Evolutionary conservation across 2,888 invertebrate species (phyloP).

Genomic region (Sminthurinus aureus): DNA sequence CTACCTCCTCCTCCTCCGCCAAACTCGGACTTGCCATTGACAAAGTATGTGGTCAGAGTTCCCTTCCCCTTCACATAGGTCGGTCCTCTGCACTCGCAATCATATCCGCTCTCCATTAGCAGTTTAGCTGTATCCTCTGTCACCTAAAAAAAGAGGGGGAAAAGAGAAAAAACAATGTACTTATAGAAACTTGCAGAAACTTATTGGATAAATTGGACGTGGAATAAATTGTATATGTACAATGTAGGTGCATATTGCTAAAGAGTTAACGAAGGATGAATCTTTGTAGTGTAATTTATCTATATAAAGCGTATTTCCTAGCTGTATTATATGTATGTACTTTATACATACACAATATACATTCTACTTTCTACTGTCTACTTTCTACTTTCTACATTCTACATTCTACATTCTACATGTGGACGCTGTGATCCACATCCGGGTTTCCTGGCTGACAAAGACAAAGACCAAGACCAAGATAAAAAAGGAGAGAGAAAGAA

Average conservation of each 20-base stretch:
- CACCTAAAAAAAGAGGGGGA: slow-evolving; percentile 66
- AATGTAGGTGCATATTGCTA: too few relatives aligned
- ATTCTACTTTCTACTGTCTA: too few relatives aligned
- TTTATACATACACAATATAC: too few relatives aligned
- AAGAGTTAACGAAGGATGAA: too few relatives aligned
- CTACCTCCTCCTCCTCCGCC: neutral
- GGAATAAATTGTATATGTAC: too few relatives aligned
- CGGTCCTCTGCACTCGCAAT: slow-evolving; percentile 88
- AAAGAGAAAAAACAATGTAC: neutral
- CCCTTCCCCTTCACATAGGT: slow-evolving; percentile 96
- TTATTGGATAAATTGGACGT: too few relatives aligned
- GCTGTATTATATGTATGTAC: too few relatives aligned
- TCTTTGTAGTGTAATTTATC: too few relatives aligned
- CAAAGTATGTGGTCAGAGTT: slow-evolving; percentile 86
- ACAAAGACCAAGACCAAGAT: neutral
- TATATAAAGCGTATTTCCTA: too few relatives aligned
- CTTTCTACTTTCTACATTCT: too few relatives aligned
- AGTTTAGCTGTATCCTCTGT: slow-evolving; percentile 84
- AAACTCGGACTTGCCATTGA: slow-evolving; percentile 66
- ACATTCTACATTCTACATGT: too few relatives aligned
- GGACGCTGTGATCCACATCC: neutral
- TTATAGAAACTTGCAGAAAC: too few relatives aligned
- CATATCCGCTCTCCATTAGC: slow-evolving; percentile 83
- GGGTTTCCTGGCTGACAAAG: neutral
- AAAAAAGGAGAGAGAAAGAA: slow-evolving; percentile 1